Evolutionary conservation across 2,888 invertebrate species (phyloP), one percentile per base, ranked within the genome.

Genomic region (Dendrolimus houi): DNA sequence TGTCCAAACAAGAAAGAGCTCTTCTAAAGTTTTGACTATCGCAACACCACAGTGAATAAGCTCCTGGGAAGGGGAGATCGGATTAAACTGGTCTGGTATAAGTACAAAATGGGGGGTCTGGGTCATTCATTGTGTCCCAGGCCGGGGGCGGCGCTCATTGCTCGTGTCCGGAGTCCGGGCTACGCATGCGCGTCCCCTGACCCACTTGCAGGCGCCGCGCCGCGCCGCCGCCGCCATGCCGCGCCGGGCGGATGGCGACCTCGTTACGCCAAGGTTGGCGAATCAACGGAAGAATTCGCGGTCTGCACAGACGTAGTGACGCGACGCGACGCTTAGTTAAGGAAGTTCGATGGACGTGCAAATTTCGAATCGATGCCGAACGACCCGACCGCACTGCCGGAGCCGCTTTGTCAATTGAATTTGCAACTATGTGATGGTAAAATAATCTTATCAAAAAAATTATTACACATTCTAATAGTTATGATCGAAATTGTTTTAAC

Each of bases 121-220:
- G 69, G 79, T 83, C 83, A 81, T 85, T 86, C 84, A 84, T 82
- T 81, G 71, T 72, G 73, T 75, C 76, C 79, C 77, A 75, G 81
- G 78, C 78, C 78, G 85, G 84, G 87, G 88, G 86, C 85, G 85
- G 84, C 72, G 83, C 83, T 87, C 85, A 88, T 87, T 89, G 87
- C 81, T 68, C 69, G 80, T 77, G 83, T 87, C 87, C 86, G 85
- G 85, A 81, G 64, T 61, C 74, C 81, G 76, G 64, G 60, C 74
- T 81, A 75, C 82, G 88, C 89, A 83, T 85, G 87, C 87, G 87
- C 83, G 83, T 78, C 79, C 81, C 72, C 81, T 87, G 89, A 88
- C 88, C 87, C 84, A 88, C 75, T 85, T 87, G 86, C 73, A 64
- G 63, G 63, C 76, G 75, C 70, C 71, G 71, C 68, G 68, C 64